These are phyloP conservation scores for Dinomys branickii DNA, from an alignment of 2,113 vertebrate species.

Conservation along the genomic window DNA sequence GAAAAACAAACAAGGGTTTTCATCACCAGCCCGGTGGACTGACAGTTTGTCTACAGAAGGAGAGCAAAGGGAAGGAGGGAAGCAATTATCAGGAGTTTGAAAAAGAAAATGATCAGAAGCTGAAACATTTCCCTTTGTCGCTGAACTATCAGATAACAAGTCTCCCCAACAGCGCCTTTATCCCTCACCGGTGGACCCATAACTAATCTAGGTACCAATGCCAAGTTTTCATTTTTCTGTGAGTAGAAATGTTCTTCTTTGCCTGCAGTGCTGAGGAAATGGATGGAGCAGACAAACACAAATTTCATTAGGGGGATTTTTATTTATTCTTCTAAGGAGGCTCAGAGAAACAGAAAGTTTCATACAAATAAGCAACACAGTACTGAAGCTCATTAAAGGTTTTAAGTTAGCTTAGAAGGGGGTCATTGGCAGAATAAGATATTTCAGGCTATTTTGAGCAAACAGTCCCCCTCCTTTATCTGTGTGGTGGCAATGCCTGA, in stretches of 20 bases:
- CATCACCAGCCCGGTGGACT: not conserved
- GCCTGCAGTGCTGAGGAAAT: not conserved
- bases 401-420: not conserved
- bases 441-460: not conserved
- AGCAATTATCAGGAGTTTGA: not conserved
- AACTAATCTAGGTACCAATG: not conserved
- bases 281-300: not conserved
- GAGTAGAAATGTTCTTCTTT: not conserved
- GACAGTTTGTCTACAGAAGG: not conserved
- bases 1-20: conserved; percentile 24
- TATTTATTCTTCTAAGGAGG: not conserved
- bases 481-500: not conserved
- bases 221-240: not conserved
- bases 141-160: not conserved
- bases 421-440: not conserved
- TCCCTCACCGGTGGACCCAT: not conserved
- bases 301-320: not conserved
- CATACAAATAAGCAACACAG: not conserved
- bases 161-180: not conserved
- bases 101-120: conserved; percentile 32
- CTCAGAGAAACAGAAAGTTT: not conserved
- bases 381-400: not conserved
- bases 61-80: not conserved
- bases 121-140: not conserved
- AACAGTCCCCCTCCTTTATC: not conserved